Conservation (phyloP, 2,888 invertebrate genomes). For the Iselma pallidipennis region DNA sequence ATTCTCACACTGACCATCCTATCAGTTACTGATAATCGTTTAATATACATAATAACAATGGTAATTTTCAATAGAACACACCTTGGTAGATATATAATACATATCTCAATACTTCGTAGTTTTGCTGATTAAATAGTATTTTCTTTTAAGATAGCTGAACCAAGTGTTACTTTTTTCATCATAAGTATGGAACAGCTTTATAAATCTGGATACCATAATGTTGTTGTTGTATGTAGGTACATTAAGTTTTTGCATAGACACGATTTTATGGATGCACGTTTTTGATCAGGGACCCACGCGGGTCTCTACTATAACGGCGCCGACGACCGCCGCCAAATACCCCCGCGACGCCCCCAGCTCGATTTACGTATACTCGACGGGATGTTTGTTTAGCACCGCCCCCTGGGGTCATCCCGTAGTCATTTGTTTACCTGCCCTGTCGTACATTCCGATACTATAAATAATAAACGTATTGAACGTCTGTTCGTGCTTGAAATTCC, state of each 20-base stretch:
- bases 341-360: conserved; percentile 14
- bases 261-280: background rate
- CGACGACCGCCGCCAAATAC: background rate
- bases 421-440: conserved; percentile 51
- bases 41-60: background rate
- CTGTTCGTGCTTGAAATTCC: conserved; percentile 40
- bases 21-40: background rate
- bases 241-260: background rate
- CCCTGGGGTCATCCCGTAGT: conserved; percentile 46
- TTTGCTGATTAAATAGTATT: background rate
- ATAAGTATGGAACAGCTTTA: too few species aligned
- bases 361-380: conserved; percentile 38
- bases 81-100: background rate
- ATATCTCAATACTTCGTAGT: background rate
- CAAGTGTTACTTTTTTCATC: too few species aligned
- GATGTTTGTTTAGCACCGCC: conserved; percentile 50
- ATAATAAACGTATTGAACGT: conserved; percentile 51
- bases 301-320: too few species aligned
- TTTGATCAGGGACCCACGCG: background rate
- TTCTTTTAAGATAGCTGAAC: too few species aligned
- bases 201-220: too few species aligned
- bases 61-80: background rate
- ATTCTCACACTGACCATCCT: background rate
- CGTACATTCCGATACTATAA: conserved; percentile 51
- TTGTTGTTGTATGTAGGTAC: background rate